Base-by-base conservation (phyloP, 2,888 invertebrate species). In the Pristionchus exspectatus region DNA sequence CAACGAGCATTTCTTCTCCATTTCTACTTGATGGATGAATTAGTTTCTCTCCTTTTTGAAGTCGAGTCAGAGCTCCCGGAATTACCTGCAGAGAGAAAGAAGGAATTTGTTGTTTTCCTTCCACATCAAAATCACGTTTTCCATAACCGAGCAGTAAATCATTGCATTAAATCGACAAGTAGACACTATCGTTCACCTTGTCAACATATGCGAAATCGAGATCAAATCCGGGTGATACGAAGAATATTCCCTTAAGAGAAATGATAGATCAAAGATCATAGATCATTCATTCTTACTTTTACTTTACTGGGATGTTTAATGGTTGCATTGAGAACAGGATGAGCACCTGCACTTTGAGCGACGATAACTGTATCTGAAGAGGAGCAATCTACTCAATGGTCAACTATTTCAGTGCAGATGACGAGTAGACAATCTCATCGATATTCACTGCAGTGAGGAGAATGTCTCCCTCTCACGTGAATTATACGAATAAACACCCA, bases 21-120 rank as follows among this genome's bases (percentile, higher is more conserved):
- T 89, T 89, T 59, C 89, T 81, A 89, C 83, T 83, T 24, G 89
- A 81, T 18, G 89, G 89, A 83, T 89, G 89, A 12, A 81, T n/a
- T 0, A 89, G 33, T 63, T 27, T 24, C 50, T 89, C 89, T 44
- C 89, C 89, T 5, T n/a, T 50, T 21, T n/a, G 16, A 14, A 89
- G 66, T 38, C 66, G 24, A n/a, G 27, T 50, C 81, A 89, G 9
- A 24, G 89, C 81, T 18, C 89, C 89, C 9, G 89, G 89, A 63
- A 89, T 89, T 0, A 89, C 89, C 89, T 81, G 44, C 59, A 81
- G 50, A 54, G 38, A 18, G 38, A 74, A 16, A 21, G n/a, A 74
- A 24, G n/a, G 72, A 72, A 50, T 30, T 1, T 12, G 16, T n/a
- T 21, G 10, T 3, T 24, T 69, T 21, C 30, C 59, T 74, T 74